Evolutionary conservation across 2,113 vertebrate genomes (phyloP), one percentile per base, ranked within the genome.

Genomic region (Thomomys bottae): DNA sequence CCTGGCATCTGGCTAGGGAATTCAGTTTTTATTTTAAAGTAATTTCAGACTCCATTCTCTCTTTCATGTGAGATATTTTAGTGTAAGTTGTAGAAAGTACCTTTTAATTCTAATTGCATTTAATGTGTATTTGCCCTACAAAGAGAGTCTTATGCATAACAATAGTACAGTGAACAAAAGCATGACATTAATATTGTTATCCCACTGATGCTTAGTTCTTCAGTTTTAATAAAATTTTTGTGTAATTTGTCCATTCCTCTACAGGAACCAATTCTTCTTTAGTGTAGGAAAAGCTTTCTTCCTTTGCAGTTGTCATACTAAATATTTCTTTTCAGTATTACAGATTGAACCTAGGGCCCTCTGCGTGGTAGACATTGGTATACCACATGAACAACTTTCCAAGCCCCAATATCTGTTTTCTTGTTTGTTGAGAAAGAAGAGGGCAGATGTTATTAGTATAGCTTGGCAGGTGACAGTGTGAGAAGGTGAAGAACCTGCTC

Each of bases 21-120:
- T 54, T 17, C 70, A 57, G 34, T 67, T 92, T 90, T 86, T 79
- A 86, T 91, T 91, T 87, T 83, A 34, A 76, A 87, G 59, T 80
- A 67, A 92, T 61, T 88, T 83, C 7, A 42, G 59, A 82, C 59
- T 86, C 94, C n/a, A 64, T 0, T 77, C 1, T 71, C 1, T n/a
- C 42, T 72, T 4, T 63, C 64, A 21, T 5, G 4, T 81, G 17
- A 70, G 86, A 59, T 2, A 38, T 84, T 86, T 71, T 7, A 72
- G 45, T 64, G 7, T 28, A 81, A 63, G 2, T 61, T 68, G 18
- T 17, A 54, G 73, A 59, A 38, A 34, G 40, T 77, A 5, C 3
- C 9, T 8, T 75, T 70, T 82, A 67, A 45, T 78, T 92, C 84
- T 88, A 91, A 88, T 36, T 71, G 21, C 34, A 34, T 34, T 36